Base-by-base conservation (phyloP, 2,797 vertebrate genomes). In the Diglossa cyanea region DNA sequence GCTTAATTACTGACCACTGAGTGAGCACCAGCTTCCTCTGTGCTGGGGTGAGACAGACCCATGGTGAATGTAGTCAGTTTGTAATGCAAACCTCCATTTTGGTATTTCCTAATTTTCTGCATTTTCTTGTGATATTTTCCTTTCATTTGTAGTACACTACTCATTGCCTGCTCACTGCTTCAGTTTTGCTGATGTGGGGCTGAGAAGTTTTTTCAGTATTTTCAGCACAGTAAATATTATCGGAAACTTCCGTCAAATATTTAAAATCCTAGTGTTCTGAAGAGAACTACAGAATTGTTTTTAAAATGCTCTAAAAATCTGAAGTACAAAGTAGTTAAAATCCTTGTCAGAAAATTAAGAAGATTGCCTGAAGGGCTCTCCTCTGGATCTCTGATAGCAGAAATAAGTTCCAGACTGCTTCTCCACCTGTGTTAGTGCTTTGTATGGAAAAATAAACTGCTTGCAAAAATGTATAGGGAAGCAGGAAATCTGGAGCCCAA, bases 401-500 rank as follows among this genome's bases (percentile, higher is more conserved):
- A 93, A 92, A 94, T 90, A 13, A 93, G 86, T 91, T 92, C 90
- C 92, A 93, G 93, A 88, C 89, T 67, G 45, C 86, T 90, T 93
- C 66, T 91, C 91, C 89, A 96, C 92, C 86, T 95, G 90, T 82
- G 67, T 90, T 90, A 78, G 76, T 57, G 45, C 90, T 96, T 93
- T 90, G 89, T 71, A 31, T 78, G 86, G 81, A 93, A 95, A 95
- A 93, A 94, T 51, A 93, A 95, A 67, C 86, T 86, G 63, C 93
- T 93, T 84, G 80, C 93, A 91, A 95, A 96, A 96, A 91, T 40
- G 65, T 80, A 84, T 66, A 81, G 54, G 40, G 57, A 91, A 93
- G 93, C 75, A 96, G 94, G 95, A 97, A 96, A 95, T 88, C 57
- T 92, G 92, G 90, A 96, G 74, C 74, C 92, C 91, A 96, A 96